These are phyloP conservation scores for Chionis minor DNA, from an alignment of 2,113 vertebrate genomes.

Conservation along the genomic window DNA sequence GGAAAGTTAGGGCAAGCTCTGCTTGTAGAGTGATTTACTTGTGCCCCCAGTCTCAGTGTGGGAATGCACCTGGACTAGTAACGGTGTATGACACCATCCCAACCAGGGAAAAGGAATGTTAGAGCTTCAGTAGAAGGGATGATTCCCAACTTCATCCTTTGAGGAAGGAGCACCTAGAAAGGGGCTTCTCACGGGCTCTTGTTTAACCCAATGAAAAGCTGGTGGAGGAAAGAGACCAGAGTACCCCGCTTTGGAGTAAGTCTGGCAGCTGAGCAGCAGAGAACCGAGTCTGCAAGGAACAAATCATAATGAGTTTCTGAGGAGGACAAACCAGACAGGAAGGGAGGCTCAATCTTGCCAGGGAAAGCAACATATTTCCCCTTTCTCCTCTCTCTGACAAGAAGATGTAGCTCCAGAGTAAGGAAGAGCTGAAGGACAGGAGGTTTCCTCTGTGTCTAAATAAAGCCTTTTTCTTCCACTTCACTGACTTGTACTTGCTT, in stretches of 20 bases:
- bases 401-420: background rate
- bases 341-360: background rate
- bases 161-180: background rate
- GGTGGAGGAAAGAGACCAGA: background rate
- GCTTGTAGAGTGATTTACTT: background rate
- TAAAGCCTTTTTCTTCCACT: background rate
- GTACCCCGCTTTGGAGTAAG: fast-evolving
- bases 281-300: background rate
- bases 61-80: background rate
- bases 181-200: background rate
- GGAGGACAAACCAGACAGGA: background rate
- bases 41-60: background rate
- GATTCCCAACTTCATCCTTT: background rate
- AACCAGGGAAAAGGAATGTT: background rate
- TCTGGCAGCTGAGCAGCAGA: background rate
- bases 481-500: background rate
- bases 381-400: background rate
- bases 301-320: background rate
- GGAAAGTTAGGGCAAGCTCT: background rate
- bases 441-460: background rate
- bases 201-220: background rate
- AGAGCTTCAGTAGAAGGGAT: background rate
- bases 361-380: background rate
- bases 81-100: background rate
- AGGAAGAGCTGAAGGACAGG: background rate